These are phyloP conservation scores for Ommatoiulus sabulosus DNA, from an alignment of 2,888 invertebrate species.

Conservation along the genomic window DNA sequence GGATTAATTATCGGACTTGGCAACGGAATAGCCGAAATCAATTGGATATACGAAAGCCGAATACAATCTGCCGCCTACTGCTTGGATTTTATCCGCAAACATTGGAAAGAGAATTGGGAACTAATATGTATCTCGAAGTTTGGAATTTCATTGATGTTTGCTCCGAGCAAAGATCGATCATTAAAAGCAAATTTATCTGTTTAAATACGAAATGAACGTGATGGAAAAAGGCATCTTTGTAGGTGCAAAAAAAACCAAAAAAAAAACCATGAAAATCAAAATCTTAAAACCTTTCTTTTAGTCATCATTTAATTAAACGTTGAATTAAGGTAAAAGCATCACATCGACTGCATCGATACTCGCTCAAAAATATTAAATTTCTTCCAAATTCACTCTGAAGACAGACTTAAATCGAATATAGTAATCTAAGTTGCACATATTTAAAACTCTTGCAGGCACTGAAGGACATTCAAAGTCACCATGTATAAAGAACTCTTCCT, in stretches of 20 bases:
- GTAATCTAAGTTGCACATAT: not conserved
- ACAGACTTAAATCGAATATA: not conserved
- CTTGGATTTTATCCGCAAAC: not conserved
- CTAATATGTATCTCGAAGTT: not conserved
- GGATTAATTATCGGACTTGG: slow-evolving; percentile 10
- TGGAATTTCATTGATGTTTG: not conserved
- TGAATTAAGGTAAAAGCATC: too few relatives aligned
- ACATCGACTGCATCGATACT: not conserved
- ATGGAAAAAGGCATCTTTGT: not conserved
- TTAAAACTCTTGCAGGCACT: slow-evolving; percentile 7
- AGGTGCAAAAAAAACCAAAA: too few relatives aligned
- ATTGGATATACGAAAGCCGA: not conserved
- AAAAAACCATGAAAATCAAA: too few relatives aligned
- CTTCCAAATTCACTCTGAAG: not conserved
- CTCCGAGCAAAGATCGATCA: not conserved
- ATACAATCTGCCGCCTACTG: not conserved
- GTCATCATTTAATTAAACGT: too few relatives aligned
- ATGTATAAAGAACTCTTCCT: slow-evolving; percentile 58
- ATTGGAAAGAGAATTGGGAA: not conserved
- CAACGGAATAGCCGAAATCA: slow-evolving; percentile 16
- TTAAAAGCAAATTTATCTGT: not conserved
- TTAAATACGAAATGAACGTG: not conserved
- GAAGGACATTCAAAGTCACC: not conserved
- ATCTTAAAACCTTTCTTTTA: too few relatives aligned
- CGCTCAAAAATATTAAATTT: not conserved